These are phyloP conservation scores for Cryptoprocta ferox DNA, from an alignment of 2,797 vertebrate genomes.

Conservation along the genomic window DNA sequence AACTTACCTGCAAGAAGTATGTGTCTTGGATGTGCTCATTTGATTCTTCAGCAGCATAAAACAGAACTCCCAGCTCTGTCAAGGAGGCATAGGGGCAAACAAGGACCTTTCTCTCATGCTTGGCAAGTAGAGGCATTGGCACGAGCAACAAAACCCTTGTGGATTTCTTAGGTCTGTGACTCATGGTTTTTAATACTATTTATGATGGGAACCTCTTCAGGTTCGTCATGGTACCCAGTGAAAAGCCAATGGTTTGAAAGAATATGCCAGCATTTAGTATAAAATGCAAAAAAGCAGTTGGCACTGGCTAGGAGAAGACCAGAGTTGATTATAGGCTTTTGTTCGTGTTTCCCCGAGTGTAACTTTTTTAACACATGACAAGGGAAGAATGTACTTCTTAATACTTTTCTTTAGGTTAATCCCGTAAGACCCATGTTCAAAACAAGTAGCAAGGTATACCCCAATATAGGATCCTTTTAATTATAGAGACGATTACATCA, in stretches of 20 bases:
- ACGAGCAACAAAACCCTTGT: neutral
- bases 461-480: neutral
- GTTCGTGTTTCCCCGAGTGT: neutral
- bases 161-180: conserved; percentile 17
- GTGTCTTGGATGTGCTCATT: neutral
- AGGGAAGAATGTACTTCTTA: neutral
- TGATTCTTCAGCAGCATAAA: neutral
- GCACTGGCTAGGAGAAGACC: neutral
- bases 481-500: neutral
- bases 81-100: neutral
- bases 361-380: neutral
- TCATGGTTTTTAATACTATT: neutral
- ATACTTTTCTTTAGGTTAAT: neutral
- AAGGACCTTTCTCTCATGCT: neutral
- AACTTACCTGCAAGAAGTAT: neutral
- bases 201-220: neutral
- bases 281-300: neutral
- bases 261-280: neutral
- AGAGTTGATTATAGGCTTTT: neutral
- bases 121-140: neutral
- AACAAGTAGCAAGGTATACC: neutral
- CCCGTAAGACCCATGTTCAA: neutral
- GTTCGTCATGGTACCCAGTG: neutral
- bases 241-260: neutral
- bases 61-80: neutral